A percentile compares a stretch with the other conserved stretches of the same genome.
Evolutionary conservation across 2,888 invertebrate genomes (phyloP).

Genomic region (Lasioglossum leucozonium): DNA sequence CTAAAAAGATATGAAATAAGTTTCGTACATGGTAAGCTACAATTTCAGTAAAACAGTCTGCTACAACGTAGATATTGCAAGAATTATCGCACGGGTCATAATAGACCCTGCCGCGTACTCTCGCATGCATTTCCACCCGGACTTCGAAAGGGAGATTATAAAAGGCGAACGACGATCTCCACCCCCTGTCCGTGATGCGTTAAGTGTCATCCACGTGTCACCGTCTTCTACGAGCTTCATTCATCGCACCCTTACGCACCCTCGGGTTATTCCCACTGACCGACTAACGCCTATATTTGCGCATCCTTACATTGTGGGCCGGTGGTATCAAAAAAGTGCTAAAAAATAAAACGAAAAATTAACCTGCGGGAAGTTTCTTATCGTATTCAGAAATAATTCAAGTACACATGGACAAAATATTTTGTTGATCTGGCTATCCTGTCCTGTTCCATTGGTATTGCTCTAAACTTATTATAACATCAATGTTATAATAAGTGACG

Average conservation of each 20-base stretch:
- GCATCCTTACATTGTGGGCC: not conserved
- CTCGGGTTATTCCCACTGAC: conserved; percentile 59
- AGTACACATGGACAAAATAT: too few relatives aligned
- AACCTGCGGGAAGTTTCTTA: too few relatives aligned
- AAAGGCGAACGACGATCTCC: conserved; percentile 13
- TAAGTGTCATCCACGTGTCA: conserved; percentile 49
- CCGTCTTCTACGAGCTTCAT: conserved; percentile 44
- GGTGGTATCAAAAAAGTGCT: not conserved
- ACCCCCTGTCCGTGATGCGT: conserved; percentile 4
- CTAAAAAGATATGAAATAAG: too few relatives aligned
- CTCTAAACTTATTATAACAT: too few relatives aligned
- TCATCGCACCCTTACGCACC: conserved; percentile 61
- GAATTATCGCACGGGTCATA: not conserved
- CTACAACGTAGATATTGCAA: not conserved
- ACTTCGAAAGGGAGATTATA: not conserved
- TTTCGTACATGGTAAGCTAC: not conserved
- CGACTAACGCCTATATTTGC: conserved; percentile 57
- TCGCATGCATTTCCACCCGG: not conserved
- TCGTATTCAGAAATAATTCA: too few relatives aligned
- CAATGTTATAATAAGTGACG: too few relatives aligned
- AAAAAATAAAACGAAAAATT: not conserved
- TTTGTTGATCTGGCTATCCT: too few relatives aligned
- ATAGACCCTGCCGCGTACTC: not conserved
- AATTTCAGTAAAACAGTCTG: not conserved
- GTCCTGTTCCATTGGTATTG: too few relatives aligned